Evolutionary conservation across 2,797 vertebrate species (phyloP).

Genomic region (Danio tinwini): DNA sequence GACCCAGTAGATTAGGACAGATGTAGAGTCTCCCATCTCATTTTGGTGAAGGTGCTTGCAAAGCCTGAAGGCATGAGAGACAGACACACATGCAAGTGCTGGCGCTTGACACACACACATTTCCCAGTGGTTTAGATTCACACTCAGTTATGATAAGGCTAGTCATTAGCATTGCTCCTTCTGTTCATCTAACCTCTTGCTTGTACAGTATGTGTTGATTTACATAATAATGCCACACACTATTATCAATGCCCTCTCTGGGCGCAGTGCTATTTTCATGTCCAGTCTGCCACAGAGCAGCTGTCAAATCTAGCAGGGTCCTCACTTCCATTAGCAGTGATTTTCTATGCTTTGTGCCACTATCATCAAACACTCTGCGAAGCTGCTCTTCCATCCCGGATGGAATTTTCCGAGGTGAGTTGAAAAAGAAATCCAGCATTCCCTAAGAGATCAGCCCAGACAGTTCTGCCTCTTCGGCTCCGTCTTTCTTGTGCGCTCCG

Average conservation of each 20-base stretch:
- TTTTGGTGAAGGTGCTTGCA: constrained; percentile 33
- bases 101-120: not conserved
- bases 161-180: constrained; percentile 32
- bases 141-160: constrained; percentile 2
- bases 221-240: constrained; percentile 28
- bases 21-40: constrained; percentile 18
- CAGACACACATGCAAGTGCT: constrained; percentile 7
- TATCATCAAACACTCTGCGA: not conserved
- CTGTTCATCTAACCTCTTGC: not conserved
- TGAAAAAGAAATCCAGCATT: constrained; percentile 12
- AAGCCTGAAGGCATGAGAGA: constrained; percentile 38
- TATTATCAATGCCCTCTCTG: not conserved
- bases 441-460: constrained; percentile 26
- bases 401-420: constrained; percentile 9
- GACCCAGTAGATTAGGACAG: constrained; percentile 13
- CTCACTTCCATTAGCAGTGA: not conserved
- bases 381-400: not conserved
- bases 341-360: constrained; percentile 13
- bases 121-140: constrained; percentile 3
- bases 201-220: not conserved
- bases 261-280: not conserved
- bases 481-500: not conserved
- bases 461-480: constrained; percentile 8
- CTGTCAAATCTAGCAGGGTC: constrained; percentile 17
- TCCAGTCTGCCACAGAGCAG: not conserved